Conservation (phyloP, 1,140 invertebrate species). For the Gerris buenoi region DNA sequence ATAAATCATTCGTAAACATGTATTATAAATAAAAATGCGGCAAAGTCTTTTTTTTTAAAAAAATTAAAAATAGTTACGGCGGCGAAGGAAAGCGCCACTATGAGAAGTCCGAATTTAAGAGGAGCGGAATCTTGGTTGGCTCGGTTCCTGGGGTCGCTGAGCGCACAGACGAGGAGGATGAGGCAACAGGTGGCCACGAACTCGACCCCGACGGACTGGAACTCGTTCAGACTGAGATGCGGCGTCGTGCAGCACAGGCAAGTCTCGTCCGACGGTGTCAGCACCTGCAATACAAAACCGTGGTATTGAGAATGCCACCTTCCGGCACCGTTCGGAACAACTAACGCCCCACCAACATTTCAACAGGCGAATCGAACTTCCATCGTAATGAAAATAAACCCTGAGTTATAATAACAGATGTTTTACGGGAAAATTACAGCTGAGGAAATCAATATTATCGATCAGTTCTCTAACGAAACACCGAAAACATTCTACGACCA, state of each 20-base stretch:
- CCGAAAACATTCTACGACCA: too few relatives aligned
- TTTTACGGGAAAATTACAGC: too few relatives aligned
- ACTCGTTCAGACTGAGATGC: slow-evolving; percentile 28
- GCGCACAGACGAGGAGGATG: slow-evolving; percentile 42
- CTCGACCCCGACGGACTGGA: slow-evolving; percentile 40
- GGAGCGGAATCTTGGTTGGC: slow-evolving; percentile 37
- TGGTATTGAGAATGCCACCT: background rate
- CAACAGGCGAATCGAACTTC: background rate
- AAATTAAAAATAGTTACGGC: slow-evolving; percentile 27
- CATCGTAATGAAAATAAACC: too few relatives aligned
- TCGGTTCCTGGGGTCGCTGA: slow-evolving; percentile 45
- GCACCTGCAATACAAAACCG: background rate
- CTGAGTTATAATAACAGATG: too few relatives aligned
- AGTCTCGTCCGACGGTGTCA: background rate
- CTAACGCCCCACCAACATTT: background rate
- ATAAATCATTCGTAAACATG: too few relatives aligned
- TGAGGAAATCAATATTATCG: too few relatives aligned
- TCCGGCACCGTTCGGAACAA: background rate
- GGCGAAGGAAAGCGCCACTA: slow-evolving; percentile 42
- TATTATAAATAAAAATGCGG: too few relatives aligned
- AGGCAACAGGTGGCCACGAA: slow-evolving; percentile 41
- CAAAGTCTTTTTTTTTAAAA: too few relatives aligned
- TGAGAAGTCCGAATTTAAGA: slow-evolving; percentile 43
- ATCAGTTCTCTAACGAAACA: too few relatives aligned
- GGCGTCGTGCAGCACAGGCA: slow-evolving; percentile 43